Base-by-base conservation (phyloP, 2,888 invertebrate species). In the Hypomecis punctinalis region DNA sequence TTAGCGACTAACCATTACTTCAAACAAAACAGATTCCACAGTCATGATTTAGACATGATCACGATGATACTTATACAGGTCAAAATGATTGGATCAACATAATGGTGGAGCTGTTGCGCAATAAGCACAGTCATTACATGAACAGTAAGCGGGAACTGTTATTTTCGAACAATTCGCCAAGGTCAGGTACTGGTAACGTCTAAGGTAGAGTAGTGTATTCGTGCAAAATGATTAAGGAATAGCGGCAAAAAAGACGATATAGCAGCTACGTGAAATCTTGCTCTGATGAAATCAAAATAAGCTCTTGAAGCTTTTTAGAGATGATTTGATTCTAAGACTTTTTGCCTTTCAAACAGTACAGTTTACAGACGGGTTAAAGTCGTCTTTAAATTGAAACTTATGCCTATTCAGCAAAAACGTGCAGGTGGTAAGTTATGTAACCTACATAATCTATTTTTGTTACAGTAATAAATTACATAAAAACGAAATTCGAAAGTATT, bases 81-180 rank as follows among this genome's bases (percentile, higher is more conserved):
- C 13, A 51, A 40, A 35, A 23, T 43, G 47, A 46, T 56, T 39
- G n/a, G 33, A 56, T n/a, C 37, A 56, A 47, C 23, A 46, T 23
- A 13, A 1, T 33, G 33, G 13, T 39, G 39, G 47, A 59, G 42
- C 45, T 60, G 54, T 63, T 67, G 57, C 54, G 54, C 36, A 68
- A 60, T 45, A 59, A 37, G 47, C n/a, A 10, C 8, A 5, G 33
- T 4, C 5, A 47, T 8, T 23, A n/a, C 33, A 33, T 52, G 42
- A 39, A 51, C 48, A 37, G 51, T 52, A 43, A 67, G 53, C 23
- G 37, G 37, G 5, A 58, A 23, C 23, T 46, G 49, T 55, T 57
- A 64, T 67, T 69, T 56, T 69, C 61, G 47, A 54, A 65, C 61
- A 53, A 63, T 47, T 62, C 35, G 6, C 37, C 63, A 66, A 70